Conservation (phyloP, 2,888 invertebrate species). For the Eristalinus sepulchralis region DNA sequence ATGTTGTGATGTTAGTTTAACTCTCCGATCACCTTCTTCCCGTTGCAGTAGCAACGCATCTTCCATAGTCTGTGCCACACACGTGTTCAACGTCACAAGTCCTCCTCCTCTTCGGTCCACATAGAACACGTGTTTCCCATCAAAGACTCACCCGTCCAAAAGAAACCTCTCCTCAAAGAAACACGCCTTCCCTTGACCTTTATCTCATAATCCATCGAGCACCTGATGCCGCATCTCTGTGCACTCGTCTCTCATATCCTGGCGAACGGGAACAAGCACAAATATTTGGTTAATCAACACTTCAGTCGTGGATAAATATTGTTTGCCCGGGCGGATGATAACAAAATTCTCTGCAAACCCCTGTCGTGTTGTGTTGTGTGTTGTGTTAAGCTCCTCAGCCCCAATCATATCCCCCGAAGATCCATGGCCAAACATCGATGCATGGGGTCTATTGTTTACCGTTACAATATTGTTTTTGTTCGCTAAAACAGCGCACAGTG, state of each 20-base stretch:
- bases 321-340: not conserved
- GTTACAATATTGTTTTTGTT: not conserved
- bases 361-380: not conserved
- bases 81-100: not conserved
- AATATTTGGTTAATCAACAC: not conserved
- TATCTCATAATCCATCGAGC: not conserved
- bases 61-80: not conserved
- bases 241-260: not conserved
- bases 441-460: not conserved
- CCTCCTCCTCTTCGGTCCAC: not conserved
- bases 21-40: too few species aligned
- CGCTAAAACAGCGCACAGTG: not conserved
- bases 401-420: not conserved
- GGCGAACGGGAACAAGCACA: not conserved
- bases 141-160: not conserved
- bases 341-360: not conserved
- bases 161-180: too few species aligned
- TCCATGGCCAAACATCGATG: not conserved
- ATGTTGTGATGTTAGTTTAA: too few species aligned
- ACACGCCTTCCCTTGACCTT: not conserved
- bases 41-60: not conserved
- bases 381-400: not conserved
- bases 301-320: not conserved
- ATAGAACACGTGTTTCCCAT: not conserved
- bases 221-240: not conserved